These are phyloP conservation scores for Thera britannica DNA, from an alignment of 2,888 invertebrate species.

Conservation along the genomic window DNA sequence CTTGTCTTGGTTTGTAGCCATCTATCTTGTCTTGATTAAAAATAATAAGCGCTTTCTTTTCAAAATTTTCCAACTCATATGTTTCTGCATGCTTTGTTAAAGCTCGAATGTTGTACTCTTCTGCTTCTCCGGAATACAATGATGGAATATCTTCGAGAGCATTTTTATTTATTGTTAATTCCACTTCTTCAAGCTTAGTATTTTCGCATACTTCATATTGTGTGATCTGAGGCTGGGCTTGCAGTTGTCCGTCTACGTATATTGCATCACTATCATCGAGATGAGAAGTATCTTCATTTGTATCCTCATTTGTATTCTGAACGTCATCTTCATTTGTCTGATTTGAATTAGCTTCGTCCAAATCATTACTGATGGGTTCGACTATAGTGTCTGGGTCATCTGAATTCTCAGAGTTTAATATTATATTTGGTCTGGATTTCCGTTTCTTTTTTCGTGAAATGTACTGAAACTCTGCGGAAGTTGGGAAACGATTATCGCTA, in stretches of 20 bases:
- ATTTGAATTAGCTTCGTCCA: slow-evolving; percentile 5
- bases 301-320: background rate
- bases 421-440: slow-evolving; percentile 12
- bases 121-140: background rate
- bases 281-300: slow-evolving; percentile 2
- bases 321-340: background rate
- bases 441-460: slow-evolving; percentile 29
- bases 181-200: background rate
- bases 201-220: background rate
- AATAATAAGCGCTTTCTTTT: slow-evolving; percentile 67
- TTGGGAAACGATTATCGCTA: background rate
- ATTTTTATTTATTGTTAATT: background rate
- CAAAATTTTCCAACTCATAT: slow-evolving; percentile 67
- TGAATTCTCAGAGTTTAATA: slow-evolving; percentile 12
- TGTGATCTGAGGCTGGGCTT: slow-evolving; percentile 3
- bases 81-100: slow-evolving; percentile 58
- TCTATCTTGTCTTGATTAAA: slow-evolving; percentile 66
- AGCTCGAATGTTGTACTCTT: slow-evolving; percentile 41
- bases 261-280: slow-evolving; percentile 4
- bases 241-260: slow-evolving; percentile 16
- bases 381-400: slow-evolving; percentile 10
- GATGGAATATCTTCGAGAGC: background rate
- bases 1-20: slow-evolving; percentile 58
- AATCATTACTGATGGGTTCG: slow-evolving; percentile 5
- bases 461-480: slow-evolving; percentile 16